These are phyloP conservation scores for Fundulus diaphanus DNA, from an alignment of 2,797 vertebrate genomes.

Conservation along the genomic window DNA sequence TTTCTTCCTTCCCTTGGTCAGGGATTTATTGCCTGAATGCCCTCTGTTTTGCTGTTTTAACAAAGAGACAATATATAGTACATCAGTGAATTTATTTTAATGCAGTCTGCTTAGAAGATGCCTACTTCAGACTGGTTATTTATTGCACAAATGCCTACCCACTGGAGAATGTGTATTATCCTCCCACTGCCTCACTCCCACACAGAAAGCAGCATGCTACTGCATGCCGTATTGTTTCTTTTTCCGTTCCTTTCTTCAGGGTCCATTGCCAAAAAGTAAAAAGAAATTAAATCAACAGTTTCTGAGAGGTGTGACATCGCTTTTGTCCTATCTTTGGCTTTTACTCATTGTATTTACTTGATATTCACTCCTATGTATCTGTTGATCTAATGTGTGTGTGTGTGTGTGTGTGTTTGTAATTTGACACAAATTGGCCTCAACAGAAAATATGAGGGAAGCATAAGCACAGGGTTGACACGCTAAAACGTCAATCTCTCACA, in stretches of 20 bases:
- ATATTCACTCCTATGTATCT: constrained; percentile 12
- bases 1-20: not conserved
- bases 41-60: constrained; percentile 43
- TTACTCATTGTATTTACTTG: not conserved
- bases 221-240: constrained; percentile 26
- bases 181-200: constrained; percentile 54
- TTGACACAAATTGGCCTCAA: constrained; percentile 47
- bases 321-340: not conserved
- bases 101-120: constrained; percentile 48
- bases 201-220: constrained; percentile 48
- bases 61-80: constrained; percentile 28
- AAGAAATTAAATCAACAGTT: constrained; percentile 38
- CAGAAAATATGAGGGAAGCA: constrained; percentile 44
- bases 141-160: not conserved
- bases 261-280: constrained; percentile 42
- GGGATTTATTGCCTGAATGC: constrained; percentile 23
- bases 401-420: too few relatives aligned
- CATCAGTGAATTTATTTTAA: constrained; percentile 42
- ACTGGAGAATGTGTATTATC: constrained; percentile 52
- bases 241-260: constrained; percentile 20
- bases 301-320: constrained; percentile 17
- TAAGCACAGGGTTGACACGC: constrained; percentile 32
- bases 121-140: constrained; percentile 43
- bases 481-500: constrained; percentile 50
- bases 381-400: constrained; percentile 4